phyloP scores from a whole-genome alignment of 2,888 invertebrate species.

The Lepeophtheirus nordmannii region DNA sequence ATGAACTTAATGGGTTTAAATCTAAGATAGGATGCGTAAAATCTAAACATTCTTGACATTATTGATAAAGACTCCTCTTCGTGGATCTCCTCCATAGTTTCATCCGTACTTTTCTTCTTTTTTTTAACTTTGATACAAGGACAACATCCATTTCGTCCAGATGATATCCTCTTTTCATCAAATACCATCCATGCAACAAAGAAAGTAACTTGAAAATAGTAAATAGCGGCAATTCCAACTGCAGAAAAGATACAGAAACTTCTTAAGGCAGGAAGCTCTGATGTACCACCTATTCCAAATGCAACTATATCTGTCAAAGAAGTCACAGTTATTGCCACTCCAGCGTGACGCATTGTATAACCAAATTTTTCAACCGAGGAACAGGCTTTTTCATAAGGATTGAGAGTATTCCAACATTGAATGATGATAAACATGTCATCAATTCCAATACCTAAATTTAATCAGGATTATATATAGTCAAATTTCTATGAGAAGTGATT shows the following conservation, averaged over 20 bases:
- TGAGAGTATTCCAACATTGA: conserved; percentile 29
- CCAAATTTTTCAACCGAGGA: conserved; percentile 32
- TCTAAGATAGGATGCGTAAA: conserved; percentile 34
- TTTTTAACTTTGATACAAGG: conserved; percentile 28
- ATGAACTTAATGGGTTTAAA: conserved; percentile 34
- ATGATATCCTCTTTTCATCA: conserved; percentile 36
- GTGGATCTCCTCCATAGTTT: conserved; percentile 28
- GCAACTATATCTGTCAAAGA: conserved; percentile 40
- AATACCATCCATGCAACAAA: conserved; percentile 39
- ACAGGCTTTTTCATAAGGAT: neutral
- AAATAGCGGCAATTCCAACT: conserved; percentile 38
- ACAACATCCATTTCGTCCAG: conserved; percentile 33
- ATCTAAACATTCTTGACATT: conserved; percentile 8
- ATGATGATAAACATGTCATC: conserved; percentile 38
- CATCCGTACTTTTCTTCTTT: conserved; percentile 26
- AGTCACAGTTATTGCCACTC: conserved; percentile 40
- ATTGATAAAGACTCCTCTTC: neutral
- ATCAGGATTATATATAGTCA: no score
- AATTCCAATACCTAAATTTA: conserved; percentile 34
- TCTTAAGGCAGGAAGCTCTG: conserved; percentile 39
- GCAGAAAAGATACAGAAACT: conserved; percentile 41
- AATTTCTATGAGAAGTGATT: no score
- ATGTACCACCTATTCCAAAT: conserved; percentile 39
- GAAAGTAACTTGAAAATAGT: conserved; percentile 33
- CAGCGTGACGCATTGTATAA: conserved; percentile 36